Conservation (phyloP, 2,888 invertebrate species). For the Drosophila nr. fundita region DNA sequence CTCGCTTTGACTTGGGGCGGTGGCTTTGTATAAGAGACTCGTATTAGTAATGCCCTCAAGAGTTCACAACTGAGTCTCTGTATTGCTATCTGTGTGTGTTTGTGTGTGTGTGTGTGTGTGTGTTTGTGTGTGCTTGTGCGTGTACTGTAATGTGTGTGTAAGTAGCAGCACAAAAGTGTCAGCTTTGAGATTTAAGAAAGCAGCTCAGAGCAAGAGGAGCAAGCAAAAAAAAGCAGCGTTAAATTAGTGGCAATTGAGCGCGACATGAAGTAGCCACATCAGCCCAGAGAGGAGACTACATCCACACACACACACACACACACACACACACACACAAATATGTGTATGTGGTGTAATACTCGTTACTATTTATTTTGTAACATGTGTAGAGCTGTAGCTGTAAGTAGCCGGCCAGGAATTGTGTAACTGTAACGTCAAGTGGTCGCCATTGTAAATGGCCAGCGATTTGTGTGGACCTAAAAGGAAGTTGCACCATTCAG, state of each 20-base stretch:
- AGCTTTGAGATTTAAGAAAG: conserved; percentile 80
- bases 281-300: conserved; percentile 49
- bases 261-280: conserved; percentile 69
- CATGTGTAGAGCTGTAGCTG: conserved; percentile 33
- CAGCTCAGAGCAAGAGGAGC: conserved; percentile 54
- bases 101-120: conserved; percentile 23
- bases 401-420: conserved; percentile 36
- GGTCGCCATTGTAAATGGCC: conserved; percentile 63
- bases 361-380: conserved; percentile 74
- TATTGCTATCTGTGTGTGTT: conserved; percentile 22
- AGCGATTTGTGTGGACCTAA: conserved; percentile 64
- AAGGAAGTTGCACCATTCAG: conserved; percentile 45
- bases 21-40: conserved; percentile 73
- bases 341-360: background rate
- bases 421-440: conserved; percentile 51
- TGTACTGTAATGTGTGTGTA: conserved; percentile 68
- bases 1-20: conserved; percentile 70
- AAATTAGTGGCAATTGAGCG: conserved; percentile 80
- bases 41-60: conserved; percentile 79
- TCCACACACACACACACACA: conserved; percentile 7
- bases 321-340: background rate
- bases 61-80: conserved; percentile 37
- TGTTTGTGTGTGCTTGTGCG: conserved; percentile 26
- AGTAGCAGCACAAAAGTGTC: conserved; percentile 79
- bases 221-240: conserved; percentile 64